Evolutionary conservation across 1,140 invertebrate genomes (phyloP), one percentile per base, ranked within the genome.

Genomic region (Archivesica marissinica): DNA sequence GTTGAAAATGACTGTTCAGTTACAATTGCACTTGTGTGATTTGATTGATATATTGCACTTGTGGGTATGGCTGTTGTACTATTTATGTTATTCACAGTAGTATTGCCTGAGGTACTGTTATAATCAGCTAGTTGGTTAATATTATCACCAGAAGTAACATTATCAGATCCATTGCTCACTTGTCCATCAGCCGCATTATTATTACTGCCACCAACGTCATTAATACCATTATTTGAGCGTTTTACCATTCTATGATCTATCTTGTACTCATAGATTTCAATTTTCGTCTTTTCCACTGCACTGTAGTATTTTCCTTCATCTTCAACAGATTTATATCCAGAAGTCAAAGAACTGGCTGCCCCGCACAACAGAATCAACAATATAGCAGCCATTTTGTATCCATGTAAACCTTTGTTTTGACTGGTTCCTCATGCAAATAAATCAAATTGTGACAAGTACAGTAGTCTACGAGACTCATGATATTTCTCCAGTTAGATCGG

Each of bases 121-220:
- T 2, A 28, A 64, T 64, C 25, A 35, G 0, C 15, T 35, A 35
- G 59, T 0, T 64, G 15, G 15, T 17, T 17, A 17, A 25, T 25
- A 68, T 38, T 47, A 20, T 20, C 44, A 2, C 4, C 23, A 23
- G n/a, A 15, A 25, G 20, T 68, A 23, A 25, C 38, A 68, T 7
- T 33, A 11, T 30, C 17, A 44, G 23, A n/a, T n/a, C n/a, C n/a
- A n/a, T n/a, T n/a, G n/a, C n/a, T n/a, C n/a, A n/a, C n/a, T 25
- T 25, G 30, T 17, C 1, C 15, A 50, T 13, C 20, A 28, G 2
- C 13, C 3, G 6, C 25, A 72, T 52, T 72, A 30, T 13, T 28
- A 72, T 72, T 50, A 72, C 13, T 44, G n/a, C 44, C 68, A 0
- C 68, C 68, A 50, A 72, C 35, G 15, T 72, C 44, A 72, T 72